These are phyloP conservation scores for Agriopis leucophaearia DNA, from an alignment of 2,888 invertebrate genomes.

Conservation along the genomic window DNA sequence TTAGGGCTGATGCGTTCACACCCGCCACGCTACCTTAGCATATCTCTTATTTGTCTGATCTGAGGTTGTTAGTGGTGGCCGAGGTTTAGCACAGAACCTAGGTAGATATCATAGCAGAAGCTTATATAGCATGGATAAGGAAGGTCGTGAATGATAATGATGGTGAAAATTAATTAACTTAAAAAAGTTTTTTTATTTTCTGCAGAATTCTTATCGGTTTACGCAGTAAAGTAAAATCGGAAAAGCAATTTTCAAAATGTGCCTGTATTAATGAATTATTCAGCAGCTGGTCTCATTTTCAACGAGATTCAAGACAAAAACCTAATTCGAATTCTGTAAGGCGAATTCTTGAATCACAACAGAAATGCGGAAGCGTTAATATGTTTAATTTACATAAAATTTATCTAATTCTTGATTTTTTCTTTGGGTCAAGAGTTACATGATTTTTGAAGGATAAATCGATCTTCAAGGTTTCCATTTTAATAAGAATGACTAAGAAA, in stretches of 20 bases:
- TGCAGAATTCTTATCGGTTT: not conserved
- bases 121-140: too few relatives aligned
- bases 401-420: constrained; percentile 20
- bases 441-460: constrained; percentile 8
- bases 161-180: too few relatives aligned
- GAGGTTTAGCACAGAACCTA: too few relatives aligned
- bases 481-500: not conserved
- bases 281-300: constrained; percentile 19
- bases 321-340: constrained; percentile 20
- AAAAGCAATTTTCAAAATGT: constrained; percentile 9
- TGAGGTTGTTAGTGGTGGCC: too few relatives aligned
- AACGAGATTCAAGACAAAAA: constrained; percentile 19
- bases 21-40: too few relatives aligned
- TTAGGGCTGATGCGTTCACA: too few relatives aligned
- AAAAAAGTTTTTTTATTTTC: too few relatives aligned
- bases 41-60: too few relatives aligned
- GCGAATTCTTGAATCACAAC: constrained; percentile 9
- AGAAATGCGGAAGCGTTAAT: constrained; percentile 23
- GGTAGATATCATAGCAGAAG: too few relatives aligned
- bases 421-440: constrained; percentile 9
- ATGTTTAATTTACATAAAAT: constrained; percentile 32
- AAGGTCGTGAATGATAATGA: too few relatives aligned
- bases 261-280: constrained; percentile 17
- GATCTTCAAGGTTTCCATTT: constrained; percentile 9
- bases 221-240: constrained; percentile 1